Conservation (phyloP, 2,888 invertebrate species). For the Zaprionus bogoriensis region DNA sequence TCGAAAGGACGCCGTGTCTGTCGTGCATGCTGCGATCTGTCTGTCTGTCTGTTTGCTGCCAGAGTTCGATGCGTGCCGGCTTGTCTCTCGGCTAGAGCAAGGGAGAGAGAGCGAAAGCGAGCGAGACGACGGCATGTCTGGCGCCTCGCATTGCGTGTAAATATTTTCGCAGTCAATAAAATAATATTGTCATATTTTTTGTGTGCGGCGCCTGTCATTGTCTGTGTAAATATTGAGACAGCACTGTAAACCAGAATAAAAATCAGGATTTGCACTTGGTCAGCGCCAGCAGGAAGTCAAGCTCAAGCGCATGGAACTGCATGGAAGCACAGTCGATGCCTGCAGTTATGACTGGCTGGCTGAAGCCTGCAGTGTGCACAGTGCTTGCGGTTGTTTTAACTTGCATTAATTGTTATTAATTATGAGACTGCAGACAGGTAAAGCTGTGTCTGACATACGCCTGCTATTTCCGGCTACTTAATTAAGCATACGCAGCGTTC, state of each 20-base stretch:
- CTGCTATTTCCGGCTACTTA: slow-evolving; percentile 27
- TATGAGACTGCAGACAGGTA: slow-evolving; percentile 18
- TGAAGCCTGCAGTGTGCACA: slow-evolving; percentile 1
- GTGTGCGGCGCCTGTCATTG: slow-evolving; percentile 28
- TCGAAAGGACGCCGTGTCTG: slow-evolving; percentile 23
- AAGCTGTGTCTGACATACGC: too few relatives aligned
- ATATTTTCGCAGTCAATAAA: slow-evolving; percentile 79
- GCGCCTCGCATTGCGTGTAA: slow-evolving; percentile 66
- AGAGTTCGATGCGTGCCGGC: not conserved
- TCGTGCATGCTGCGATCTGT: slow-evolving; percentile 10
- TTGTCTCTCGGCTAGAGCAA: not conserved
- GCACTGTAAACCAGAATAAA: slow-evolving; percentile 70
- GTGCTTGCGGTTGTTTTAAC: slow-evolving; percentile 59
- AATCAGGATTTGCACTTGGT: slow-evolving; percentile 63
- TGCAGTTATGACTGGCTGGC: slow-evolving; percentile 58
- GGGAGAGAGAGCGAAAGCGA: not conserved
- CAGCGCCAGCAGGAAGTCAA: slow-evolving; percentile 37
- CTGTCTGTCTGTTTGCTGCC: not conserved
- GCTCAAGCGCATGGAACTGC: not conserved
- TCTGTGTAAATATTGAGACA: slow-evolving; percentile 69
- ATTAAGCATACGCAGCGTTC: slow-evolving; percentile 53
- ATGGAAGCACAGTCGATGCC: slow-evolving; percentile 4
- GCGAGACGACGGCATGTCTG: not conserved
- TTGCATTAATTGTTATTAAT: slow-evolving; percentile 47
- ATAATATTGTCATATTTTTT: slow-evolving; percentile 78